Percentiles rank a stretch among this genome's conserved stretches.
phyloP scores from a whole-genome alignment of 2,113 vertebrate species.

The Macaca fascicularis region T2T-MFA8v1.1 NC_088391.1:29202001-29202500 shows the following conservation, averaged over 20 bases:
- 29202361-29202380: background rate
- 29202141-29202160: background rate
- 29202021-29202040: background rate
- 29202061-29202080: slow-evolving; percentile 28
- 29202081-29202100: background rate
- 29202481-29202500: background rate
- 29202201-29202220: slow-evolving; percentile 29
- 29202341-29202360: background rate
- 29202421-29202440: background rate
- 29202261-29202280: slow-evolving; percentile 38
- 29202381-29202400: background rate
- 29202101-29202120: background rate
- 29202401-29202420: background rate
- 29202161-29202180: slow-evolving; percentile 28
- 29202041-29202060: slow-evolving; percentile 15
- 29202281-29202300: slow-evolving; percentile 51
- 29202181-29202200: background rate
- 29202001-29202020: background rate
- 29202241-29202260: slow-evolving; percentile 27
- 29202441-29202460: slow-evolving; percentile 17
- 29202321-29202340: background rate
- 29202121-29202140: background rate
- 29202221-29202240: slow-evolving; percentile 30
- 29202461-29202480: slow-evolving; percentile 16
- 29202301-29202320: slow-evolving; percentile 41